Evolutionary conservation across 1,140 invertebrate species (phyloP).

Genomic region (Marisa cornuarietis): DNA sequence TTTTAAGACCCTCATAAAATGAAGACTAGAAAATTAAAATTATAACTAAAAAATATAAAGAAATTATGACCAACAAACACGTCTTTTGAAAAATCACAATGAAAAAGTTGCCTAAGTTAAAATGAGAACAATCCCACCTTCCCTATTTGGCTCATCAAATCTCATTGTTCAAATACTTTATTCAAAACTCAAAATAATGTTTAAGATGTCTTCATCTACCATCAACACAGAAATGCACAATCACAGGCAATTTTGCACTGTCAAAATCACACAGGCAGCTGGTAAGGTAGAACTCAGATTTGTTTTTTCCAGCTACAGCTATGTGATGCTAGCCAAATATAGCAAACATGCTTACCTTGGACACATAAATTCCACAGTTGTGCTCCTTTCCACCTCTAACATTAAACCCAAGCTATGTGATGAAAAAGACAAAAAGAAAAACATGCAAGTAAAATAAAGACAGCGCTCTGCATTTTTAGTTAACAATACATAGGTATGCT

Average conservation of each 20-base stretch:
- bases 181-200: neutral
- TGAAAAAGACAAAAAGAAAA: constrained; percentile 10
- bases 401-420: constrained; percentile 63
- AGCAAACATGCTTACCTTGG: constrained; percentile 48
- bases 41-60: neutral
- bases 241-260: neutral
- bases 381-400: constrained; percentile 63
- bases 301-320: constrained; percentile 1
- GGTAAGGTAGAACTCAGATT: neutral
- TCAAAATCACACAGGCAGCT: neutral
- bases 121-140: neutral
- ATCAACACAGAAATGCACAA: neutral
- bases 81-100: neutral
- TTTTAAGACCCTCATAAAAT: neutral
- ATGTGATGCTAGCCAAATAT: neutral
- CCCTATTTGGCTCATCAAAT: neutral
- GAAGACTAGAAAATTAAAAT: neutral
- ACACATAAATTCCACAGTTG: constrained; percentile 63
- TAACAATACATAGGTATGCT: too few species aligned
- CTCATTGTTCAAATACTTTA: neutral
- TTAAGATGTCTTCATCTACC: neutral
- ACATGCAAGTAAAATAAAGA: too few species aligned
- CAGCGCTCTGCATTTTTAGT: too few species aligned
- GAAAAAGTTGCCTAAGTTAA: neutral
- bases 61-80: neutral